Conservation (phyloP, 92 coral and sea anemone genomes). For the Blastomussa wellsi region DNA sequence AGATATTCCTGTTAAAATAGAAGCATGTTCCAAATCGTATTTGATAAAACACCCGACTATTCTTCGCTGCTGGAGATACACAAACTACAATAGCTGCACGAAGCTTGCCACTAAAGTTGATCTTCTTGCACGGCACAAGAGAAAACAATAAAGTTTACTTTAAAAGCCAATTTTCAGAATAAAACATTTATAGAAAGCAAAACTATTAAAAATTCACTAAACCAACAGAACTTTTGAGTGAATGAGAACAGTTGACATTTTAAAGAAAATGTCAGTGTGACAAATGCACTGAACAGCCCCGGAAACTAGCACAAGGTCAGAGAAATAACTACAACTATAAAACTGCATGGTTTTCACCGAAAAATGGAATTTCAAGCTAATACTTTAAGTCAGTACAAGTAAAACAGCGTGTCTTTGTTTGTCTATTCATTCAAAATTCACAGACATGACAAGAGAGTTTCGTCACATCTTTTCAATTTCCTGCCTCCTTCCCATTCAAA, state of each 20-base stretch:
- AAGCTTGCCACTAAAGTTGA: conserved; percentile 5
- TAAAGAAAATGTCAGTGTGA: conserved; percentile 10
- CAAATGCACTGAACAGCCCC: not conserved
- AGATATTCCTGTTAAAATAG: not conserved
- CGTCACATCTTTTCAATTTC: conserved; percentile 55
- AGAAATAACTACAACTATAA: not conserved
- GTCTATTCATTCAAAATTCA: conserved; percentile 59
- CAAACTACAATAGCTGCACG: conserved; percentile 2
- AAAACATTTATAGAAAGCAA: conserved; percentile 57
- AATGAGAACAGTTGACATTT: not conserved
- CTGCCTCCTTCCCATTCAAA: conserved; percentile 34
- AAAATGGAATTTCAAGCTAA: not conserved
- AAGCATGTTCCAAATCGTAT: conserved; percentile 19
- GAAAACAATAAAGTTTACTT: not conserved
- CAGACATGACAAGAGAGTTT: conserved; percentile 54
- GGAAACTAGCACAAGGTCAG: conserved; percentile 20
- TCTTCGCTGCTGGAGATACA: conserved; percentile 21
- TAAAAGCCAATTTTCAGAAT: conserved; percentile 22
- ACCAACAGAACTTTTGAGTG: conserved; percentile 19
- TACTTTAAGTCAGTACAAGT: conserved; percentile 32
- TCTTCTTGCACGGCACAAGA: not conserved
- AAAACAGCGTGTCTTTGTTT: conserved; percentile 42
- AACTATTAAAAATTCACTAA: conserved; percentile 78
- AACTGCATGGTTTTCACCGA: not conserved
- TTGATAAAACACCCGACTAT: conserved; percentile 18